Conservation (phyloP, 2,888 invertebrate genomes). For the Drosophila prolongata region DNA sequence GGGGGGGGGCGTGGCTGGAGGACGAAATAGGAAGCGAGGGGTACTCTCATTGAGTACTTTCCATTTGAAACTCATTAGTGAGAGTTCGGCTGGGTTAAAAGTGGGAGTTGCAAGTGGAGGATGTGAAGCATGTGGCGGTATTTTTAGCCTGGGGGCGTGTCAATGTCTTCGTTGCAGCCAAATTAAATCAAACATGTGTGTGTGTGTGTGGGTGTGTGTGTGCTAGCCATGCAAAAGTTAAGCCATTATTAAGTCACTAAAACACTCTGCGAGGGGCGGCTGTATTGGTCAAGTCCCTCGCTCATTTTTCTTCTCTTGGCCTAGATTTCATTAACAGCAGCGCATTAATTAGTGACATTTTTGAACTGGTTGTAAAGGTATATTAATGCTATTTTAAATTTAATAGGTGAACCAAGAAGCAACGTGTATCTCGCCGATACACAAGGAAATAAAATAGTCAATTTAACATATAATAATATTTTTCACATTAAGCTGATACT, state of each 20-base stretch:
- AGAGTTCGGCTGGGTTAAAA: conserved; percentile 19
- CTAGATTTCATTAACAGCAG: conserved; percentile 16
- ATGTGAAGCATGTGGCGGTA: conserved; percentile 8
- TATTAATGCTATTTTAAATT: neutral
- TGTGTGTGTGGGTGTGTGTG: conserved; percentile 26
- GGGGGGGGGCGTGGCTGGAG: neutral
- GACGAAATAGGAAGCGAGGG: conserved; percentile 16
- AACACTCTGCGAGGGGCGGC: conserved; percentile 33
- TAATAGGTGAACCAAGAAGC: neutral
- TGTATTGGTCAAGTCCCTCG: conserved; percentile 22
- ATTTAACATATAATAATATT: too few relatives aligned
- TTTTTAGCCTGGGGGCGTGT: conserved; percentile 16
- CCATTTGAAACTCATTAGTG: conserved; percentile 75
- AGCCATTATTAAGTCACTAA: conserved; percentile 72
- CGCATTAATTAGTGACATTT: conserved; percentile 19
- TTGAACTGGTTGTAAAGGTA: neutral
- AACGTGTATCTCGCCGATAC: too few relatives aligned
- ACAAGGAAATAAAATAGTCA: too few relatives aligned
- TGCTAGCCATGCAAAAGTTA: conserved; percentile 60
- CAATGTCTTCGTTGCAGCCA: conserved; percentile 43
- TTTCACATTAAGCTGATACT: too few relatives aligned
- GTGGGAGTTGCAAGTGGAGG: conserved; percentile 1
- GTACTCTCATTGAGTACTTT: conserved; percentile 38
- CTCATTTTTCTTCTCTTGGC: neutral
- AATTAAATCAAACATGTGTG: conserved; percentile 60